Conservation (phyloP, 2,113 vertebrate genomes). For the Pardalotus punctatus region DNA sequence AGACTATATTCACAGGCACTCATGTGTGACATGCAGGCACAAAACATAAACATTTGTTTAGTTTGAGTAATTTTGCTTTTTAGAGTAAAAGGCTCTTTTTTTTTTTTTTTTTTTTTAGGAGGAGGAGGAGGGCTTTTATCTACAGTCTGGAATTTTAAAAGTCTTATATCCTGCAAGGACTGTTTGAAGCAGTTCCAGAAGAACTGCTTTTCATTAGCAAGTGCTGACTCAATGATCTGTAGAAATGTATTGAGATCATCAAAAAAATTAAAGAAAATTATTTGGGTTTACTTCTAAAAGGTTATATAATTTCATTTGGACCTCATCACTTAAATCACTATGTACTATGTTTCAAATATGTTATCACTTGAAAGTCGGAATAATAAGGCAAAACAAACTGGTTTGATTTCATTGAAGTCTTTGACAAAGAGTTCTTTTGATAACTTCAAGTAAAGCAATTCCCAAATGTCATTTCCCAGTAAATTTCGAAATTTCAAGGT, state of each 20-base stretch:
- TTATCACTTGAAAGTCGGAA: not conserved
- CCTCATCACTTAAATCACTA: not conserved
- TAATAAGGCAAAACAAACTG: not conserved
- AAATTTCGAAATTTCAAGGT: not conserved
- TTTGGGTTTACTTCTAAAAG: slow-evolving; percentile 33
- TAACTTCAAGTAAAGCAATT: not conserved
- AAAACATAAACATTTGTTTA: slow-evolving; percentile 67
- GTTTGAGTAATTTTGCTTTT: slow-evolving; percentile 17
- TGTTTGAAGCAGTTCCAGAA: slow-evolving; percentile 63
- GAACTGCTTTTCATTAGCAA: slow-evolving; percentile 58
- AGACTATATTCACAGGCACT: slow-evolving; percentile 61
- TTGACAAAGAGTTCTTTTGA: not conserved
- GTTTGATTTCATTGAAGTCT: not conserved
- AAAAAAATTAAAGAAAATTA: slow-evolving; percentile 17
- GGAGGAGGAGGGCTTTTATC: slow-evolving; percentile 31
- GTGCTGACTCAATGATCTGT: slow-evolving; percentile 43
- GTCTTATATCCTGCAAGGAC: slow-evolving; percentile 22
- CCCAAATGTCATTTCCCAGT: not conserved
- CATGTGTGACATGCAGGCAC: slow-evolving; percentile 50
- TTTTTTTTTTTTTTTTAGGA: not conserved
- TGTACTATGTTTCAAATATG: not conserved
- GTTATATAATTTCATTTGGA: slow-evolving; percentile 27
- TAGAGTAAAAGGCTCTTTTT: not conserved
- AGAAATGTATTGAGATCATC: not conserved
- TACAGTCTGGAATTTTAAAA: slow-evolving; percentile 42